Conservation (phyloP, 2,797 vertebrate genomes). For the Eidolon dupreanum region DNA sequence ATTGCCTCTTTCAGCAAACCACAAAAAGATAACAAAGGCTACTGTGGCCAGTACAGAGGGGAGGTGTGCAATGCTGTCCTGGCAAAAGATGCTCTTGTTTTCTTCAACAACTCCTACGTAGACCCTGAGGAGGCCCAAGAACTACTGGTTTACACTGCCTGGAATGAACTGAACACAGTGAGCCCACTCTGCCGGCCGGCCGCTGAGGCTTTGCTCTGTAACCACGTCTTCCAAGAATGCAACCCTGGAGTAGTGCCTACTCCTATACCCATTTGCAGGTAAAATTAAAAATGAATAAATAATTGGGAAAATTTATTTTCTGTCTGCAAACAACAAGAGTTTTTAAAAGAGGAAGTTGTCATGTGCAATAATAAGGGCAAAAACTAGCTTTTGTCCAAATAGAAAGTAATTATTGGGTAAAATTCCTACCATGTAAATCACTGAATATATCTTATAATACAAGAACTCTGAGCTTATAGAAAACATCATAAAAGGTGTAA, state of each 20-base stretch:
- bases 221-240: constrained; percentile 94
- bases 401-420: background rate
- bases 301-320: background rate
- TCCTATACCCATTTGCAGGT: constrained; percentile 97
- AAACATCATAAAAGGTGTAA: background rate
- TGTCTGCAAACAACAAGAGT: background rate
- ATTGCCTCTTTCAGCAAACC: constrained; percentile 85
- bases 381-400: background rate
- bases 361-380: background rate
- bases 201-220: constrained; percentile 92
- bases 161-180: constrained; percentile 90
- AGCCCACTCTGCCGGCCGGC: constrained; percentile 90
- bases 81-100: constrained; percentile 90
- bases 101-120: constrained; percentile 93
- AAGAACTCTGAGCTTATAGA: background rate
- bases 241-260: constrained; percentile 90
- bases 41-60: constrained; percentile 94
- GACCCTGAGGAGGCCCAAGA: constrained; percentile 95
- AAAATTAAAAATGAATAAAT: constrained; percentile 58
- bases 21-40: constrained; percentile 92
- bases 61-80: constrained; percentile 90
- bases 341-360: background rate
- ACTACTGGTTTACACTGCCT: constrained; percentile 91
- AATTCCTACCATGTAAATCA: background rate
- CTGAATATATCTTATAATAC: background rate